phyloP scores from a whole-genome alignment of 2,113 vertebrate species.

The Rostratula benghalensis region DNA sequence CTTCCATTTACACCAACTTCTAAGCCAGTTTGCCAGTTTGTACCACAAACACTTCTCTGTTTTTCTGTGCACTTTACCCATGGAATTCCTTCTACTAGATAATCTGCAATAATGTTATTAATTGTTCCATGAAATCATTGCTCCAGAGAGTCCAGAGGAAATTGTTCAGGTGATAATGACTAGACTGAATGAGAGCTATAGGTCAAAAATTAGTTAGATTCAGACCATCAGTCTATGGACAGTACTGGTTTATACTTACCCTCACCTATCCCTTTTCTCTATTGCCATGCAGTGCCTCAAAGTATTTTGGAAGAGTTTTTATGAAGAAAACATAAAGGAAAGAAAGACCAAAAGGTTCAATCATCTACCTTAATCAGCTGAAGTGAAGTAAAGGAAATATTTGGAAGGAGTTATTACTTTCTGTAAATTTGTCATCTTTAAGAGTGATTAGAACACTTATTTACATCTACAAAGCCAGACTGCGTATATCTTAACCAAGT shows the following conservation, averaged over 20 bases:
- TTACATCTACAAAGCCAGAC: not conserved
- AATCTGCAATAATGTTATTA: not conserved
- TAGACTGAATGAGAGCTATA: not conserved
- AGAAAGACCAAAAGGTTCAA: not conserved
- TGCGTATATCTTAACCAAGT: not conserved
- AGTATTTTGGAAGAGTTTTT: not conserved
- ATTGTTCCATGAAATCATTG: not conserved
- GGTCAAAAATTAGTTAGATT: not conserved
- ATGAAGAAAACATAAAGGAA: not conserved
- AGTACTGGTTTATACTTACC: not conserved
- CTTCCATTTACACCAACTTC: not conserved
- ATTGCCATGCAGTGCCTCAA: not conserved
- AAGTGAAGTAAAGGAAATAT: not conserved
- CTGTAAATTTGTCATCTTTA: not conserved
- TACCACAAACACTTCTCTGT: not conserved
- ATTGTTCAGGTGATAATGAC: not conserved
- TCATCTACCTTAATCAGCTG: not conserved
- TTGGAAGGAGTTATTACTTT: not conserved
- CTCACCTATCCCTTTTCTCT: not conserved
- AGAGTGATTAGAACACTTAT: not conserved
- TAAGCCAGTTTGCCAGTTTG: not conserved
- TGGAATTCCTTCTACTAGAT: not conserved
- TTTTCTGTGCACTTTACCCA: not conserved
- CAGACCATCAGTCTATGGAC: not conserved
- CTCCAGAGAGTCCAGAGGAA: not conserved